Evolutionary conservation across 2,113 vertebrate species (phyloP).

Genomic region (Phasianus colchicus): DNA sequence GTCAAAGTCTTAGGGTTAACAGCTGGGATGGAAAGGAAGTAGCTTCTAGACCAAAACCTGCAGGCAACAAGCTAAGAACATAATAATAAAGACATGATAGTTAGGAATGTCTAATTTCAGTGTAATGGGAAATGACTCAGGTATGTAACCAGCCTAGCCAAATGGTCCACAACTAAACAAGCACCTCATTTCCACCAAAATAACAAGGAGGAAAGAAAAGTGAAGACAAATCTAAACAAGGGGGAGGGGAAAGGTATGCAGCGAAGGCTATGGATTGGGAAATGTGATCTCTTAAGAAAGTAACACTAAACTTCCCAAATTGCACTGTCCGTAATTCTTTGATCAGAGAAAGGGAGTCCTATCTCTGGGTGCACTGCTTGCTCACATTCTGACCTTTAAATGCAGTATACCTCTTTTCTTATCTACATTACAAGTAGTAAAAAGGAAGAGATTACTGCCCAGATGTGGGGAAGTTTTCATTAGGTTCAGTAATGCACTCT

Average conservation of each 20-base stretch:
- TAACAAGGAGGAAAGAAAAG: not conserved
- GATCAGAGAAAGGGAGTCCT: not conserved
- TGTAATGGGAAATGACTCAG: not conserved
- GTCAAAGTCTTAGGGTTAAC: not conserved
- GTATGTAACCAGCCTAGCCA: not conserved
- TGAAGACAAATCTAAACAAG: not conserved
- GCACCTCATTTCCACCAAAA: not conserved
- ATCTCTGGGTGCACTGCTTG: not conserved
- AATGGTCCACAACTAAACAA: not conserved
- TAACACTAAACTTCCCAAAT: not conserved
- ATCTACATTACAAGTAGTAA: not conserved
- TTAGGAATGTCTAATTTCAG: not conserved
- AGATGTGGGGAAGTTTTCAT: not conserved
- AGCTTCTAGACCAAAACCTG: not conserved
- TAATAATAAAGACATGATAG: not conserved
- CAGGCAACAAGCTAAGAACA: not conserved
- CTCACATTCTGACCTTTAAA: not conserved
- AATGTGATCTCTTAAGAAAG: not conserved
- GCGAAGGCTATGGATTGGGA: not conserved
- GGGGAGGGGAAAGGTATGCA: not conserved
- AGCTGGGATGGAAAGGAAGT: not conserved
- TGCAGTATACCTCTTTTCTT: not conserved
- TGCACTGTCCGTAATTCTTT: rapidly evolving
- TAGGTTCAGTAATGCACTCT: not conserved
- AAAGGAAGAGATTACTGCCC: not conserved